Percentiles rank a stretch among this genome's conserved stretches.
phyloP scores from a whole-genome alignment of 2,888 invertebrate species.

The Flabesymbios commensalis region DNA sequence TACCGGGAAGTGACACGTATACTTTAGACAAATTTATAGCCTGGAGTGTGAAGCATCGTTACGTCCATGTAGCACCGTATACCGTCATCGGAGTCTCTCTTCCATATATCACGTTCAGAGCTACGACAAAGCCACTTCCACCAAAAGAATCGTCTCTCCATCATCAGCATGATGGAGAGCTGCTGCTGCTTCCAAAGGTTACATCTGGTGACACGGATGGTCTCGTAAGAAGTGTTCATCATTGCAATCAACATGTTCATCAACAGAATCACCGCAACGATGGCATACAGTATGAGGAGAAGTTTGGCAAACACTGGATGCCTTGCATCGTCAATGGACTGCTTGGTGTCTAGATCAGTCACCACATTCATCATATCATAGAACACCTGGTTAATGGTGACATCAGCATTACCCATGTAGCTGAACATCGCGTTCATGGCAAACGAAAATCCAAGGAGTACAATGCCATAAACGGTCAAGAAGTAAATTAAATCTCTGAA shows the following conservation, averaged over 20 bases:
- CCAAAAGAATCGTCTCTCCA: slow-evolving; percentile 36
- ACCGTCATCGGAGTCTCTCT: slow-evolving; percentile 17
- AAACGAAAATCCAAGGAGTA: slow-evolving; percentile 35
- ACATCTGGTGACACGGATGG: slow-evolving; percentile 29
- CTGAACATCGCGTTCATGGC: slow-evolving; percentile 36
- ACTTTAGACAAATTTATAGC: too few species aligned
- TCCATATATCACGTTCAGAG: slow-evolving; percentile 31
- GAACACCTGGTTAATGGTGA: slow-evolving; percentile 29
- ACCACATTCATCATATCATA: slow-evolving; percentile 39
- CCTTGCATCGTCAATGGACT: slow-evolving; percentile 24
- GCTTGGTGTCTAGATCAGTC: slow-evolving; percentile 35
- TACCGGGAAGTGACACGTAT: too few species aligned
- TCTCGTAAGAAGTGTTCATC: slow-evolving; percentile 39
- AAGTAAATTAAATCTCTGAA: slow-evolving; percentile 39
- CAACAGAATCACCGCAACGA: slow-evolving; percentile 35
- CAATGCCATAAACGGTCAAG: slow-evolving; percentile 35
- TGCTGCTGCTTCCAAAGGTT: slow-evolving; percentile 37
- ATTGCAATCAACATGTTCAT: slow-evolving; percentile 40
- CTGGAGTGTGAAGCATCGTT: slow-evolving; percentile 29
- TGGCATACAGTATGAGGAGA: slow-evolving; percentile 36
- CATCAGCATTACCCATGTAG: slow-evolving; percentile 17
- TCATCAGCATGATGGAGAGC: slow-evolving; percentile 34
- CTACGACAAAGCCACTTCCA: slow-evolving; percentile 27
- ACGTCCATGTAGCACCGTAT: slow-evolving; percentile 30
- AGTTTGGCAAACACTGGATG: slow-evolving; percentile 29